A percentile compares a stretch with the other conserved stretches of the same genome.
These are phyloP conservation scores for Myotis lucifugus DNA, from an alignment of 2,113 vertebrate species.

Conservation along the genomic window DNA sequence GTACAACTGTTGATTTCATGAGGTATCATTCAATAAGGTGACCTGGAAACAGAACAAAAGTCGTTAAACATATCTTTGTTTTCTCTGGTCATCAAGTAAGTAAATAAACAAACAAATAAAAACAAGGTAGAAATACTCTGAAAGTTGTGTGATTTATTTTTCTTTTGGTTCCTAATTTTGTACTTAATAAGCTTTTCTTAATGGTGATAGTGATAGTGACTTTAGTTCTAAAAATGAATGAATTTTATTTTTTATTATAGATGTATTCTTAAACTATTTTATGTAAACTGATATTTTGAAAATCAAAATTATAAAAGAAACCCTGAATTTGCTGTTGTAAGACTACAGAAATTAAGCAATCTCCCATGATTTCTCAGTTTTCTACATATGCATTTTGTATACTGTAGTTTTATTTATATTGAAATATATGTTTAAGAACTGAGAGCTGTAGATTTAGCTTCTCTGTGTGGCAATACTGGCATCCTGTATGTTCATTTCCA, in stretches of 20 bases:
- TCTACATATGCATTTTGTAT: not conserved
- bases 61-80: slow-evolving; percentile 59
- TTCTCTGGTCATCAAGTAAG: slow-evolving; percentile 44
- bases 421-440: not conserved
- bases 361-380: slow-evolving; percentile 20
- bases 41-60: slow-evolving; percentile 68
- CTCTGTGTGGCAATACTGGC: not conserved
- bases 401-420: not conserved
- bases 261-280: slow-evolving; percentile 17
- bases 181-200: not conserved
- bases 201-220: not conserved
- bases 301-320: slow-evolving; percentile 5
- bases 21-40: slow-evolving; percentile 98
- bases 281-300: not conserved
- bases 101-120: too few relatives aligned
- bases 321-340: not conserved
- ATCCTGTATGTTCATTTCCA: not conserved
- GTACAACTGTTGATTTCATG: slow-evolving; percentile 99
- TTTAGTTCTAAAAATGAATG: slow-evolving; percentile 12
- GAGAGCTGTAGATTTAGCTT: not conserved
- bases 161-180: slow-evolving; percentile 43
- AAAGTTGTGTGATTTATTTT: not conserved
- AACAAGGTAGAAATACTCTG: not conserved
- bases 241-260: not conserved
- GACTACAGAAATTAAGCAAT: not conserved